Evolutionary conservation across 2,888 invertebrate species (phyloP), one percentile per base, ranked within the genome.

Genomic region (Teleogryllus oceanicus): DNA sequence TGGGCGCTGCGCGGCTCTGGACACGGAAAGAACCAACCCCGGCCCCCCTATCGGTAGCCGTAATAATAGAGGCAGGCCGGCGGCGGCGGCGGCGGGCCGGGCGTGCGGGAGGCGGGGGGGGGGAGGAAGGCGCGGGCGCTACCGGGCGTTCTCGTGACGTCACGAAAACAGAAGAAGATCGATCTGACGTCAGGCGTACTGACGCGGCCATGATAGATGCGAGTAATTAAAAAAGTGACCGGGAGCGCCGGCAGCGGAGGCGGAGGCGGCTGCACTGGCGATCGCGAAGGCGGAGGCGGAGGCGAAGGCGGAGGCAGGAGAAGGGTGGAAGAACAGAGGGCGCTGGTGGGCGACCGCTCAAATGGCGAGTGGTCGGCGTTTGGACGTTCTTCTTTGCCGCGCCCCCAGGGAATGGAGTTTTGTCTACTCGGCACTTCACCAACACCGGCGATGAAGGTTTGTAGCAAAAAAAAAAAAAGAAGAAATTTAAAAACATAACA

Each of bases 131-230:
- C 62, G 62, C 13, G 62, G 4, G 62, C 76, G 79, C 80, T 80
- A 80, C 78, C 80, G 78, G 78, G 78, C 75, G 78, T 77, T 80
- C 62, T 75, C 80, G 79, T 81, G 81, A 81, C 81, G 80, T 81
- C 81, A 80, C 80, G 80, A 74, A 74, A 80, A 78, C 80, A 80
- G 80, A 81, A 80, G 81, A 81, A 81, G 81, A 81, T 81, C 81
- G 81, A 81, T 81, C 79, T 80, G 80, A 79, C 81, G 81, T 81
- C 81, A 81, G 74, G 75, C 50, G 77, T 79, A 78, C 80, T 80
- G 81, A 81, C 81, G 78, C 77, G 74, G 80, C 80, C 78, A 80
- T 81, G 81, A 81, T 81, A 81, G 81, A 81, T 81, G 81, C 76
- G 76, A 78, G 80, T 80, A 81, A 81, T 81, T 81, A 80, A 81